Evolutionary conservation across 37 sponge, comb jelly and placozoan species (phyloP).

Genomic region (Beroe forskalii): DNA sequence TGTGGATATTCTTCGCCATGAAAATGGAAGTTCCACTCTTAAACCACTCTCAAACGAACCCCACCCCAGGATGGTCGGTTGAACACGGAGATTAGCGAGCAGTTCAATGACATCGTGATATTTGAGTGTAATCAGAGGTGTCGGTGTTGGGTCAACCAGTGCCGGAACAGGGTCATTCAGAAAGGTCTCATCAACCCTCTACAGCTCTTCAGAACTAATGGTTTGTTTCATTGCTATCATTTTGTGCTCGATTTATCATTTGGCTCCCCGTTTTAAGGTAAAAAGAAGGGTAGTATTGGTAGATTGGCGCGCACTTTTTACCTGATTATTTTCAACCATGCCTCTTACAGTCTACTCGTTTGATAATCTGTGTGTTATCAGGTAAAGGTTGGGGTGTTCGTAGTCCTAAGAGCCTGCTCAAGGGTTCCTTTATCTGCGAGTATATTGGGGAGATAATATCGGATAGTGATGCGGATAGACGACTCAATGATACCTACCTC

Average conservation of each 20-base stretch:
- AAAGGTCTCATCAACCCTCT: neutral
- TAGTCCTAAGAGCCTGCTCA: conserved; percentile 56
- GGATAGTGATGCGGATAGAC: conserved; percentile 65
- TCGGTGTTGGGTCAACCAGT: conserved; percentile 68
- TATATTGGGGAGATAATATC: conserved; percentile 85
- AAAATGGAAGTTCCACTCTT: too few relatives aligned
- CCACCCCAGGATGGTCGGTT: conserved; percentile 69
- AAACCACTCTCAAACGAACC: too few relatives aligned
- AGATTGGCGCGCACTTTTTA: too few relatives aligned
- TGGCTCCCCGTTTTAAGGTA: too few relatives aligned
- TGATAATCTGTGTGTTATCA: too few relatives aligned
- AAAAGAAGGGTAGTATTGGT: too few relatives aligned
- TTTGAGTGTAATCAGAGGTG: conserved; percentile 86
- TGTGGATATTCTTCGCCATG: too few relatives aligned
- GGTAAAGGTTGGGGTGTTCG: conserved; percentile 80
- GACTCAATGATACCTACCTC: conserved; percentile 67
- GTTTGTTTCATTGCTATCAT: too few relatives aligned
- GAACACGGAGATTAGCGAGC: conserved; percentile 50
- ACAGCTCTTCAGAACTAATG: conserved; percentile 59
- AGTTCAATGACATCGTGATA: conserved; percentile 67
- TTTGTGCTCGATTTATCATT: too few relatives aligned
- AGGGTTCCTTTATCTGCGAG: conserved; percentile 81
- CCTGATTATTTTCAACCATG: too few relatives aligned
- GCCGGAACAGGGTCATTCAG: conserved; percentile 74
- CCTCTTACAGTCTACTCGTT: too few relatives aligned